These are phyloP conservation scores for Naso thynnoides DNA, from an alignment of 2,797 vertebrate genomes.

Conservation along the genomic window DNA sequence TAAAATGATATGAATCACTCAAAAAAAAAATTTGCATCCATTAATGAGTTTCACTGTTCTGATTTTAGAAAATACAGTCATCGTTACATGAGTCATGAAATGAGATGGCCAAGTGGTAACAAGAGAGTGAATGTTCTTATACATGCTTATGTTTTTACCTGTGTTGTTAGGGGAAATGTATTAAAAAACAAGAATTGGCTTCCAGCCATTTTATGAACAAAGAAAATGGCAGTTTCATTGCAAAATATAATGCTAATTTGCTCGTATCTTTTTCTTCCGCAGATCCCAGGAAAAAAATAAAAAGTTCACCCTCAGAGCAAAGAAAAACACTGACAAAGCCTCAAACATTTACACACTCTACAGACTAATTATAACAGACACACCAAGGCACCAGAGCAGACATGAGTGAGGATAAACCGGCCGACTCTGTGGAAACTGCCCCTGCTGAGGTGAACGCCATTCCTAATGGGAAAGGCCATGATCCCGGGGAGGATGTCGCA, in stretches of 20 bases:
- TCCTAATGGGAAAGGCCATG: slow-evolving; percentile 92
- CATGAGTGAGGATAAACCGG: slow-evolving; percentile 79
- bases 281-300: slow-evolving; percentile 55
- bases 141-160: not conserved
- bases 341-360: slow-evolving; percentile 16
- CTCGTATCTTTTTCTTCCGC: not conserved
- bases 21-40: not conserved
- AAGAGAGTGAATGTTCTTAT: not conserved
- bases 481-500: slow-evolving; percentile 78
- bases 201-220: not conserved
- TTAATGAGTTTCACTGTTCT: not conserved
- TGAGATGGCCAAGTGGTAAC: not conserved
- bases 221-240: not conserved
- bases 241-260: slow-evolving; percentile 30
- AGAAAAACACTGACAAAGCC: slow-evolving; percentile 1
- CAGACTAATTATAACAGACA: slow-evolving; percentile 3
- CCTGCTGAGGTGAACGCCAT: slow-evolving; percentile 89
- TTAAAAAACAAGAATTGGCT: not conserved
- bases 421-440: slow-evolving; percentile 80
- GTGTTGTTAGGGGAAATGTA: not conserved
- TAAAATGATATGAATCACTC: not conserved
- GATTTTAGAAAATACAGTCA: not conserved
- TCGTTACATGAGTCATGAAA: not conserved
- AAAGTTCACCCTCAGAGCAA: slow-evolving; percentile 1
- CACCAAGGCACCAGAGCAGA: slow-evolving; percentile 55